Evolutionary conservation across 2,888 invertebrate genomes (phyloP), one percentile per base, ranked within the genome.

Genomic region (Argyresthia albistria): DNA sequence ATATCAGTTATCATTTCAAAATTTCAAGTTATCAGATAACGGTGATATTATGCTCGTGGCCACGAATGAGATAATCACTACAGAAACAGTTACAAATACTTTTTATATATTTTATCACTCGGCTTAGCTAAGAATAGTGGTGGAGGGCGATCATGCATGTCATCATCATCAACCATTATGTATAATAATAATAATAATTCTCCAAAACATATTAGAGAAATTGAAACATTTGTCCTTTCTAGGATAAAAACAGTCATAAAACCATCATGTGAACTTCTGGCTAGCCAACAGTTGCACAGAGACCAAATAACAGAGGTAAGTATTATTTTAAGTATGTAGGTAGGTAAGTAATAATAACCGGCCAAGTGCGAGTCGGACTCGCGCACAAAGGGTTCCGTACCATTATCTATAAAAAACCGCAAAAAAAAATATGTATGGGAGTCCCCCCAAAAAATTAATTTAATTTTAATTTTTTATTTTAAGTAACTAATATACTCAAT

Each of bases 171-270:
- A 43, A 12, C 8, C 43, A 14, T 14, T 45, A 45, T 45, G 35
- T 16, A 25, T 8, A 11, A 6, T 9, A 46, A 46, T 4, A 15
- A 1, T 1, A 25, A 55, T 39, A 50, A 58, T 56, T 37, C 56
- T 11, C 80, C 83, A n/a, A 84, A 80, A 64, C 67, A 75, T 53
- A 52, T 87, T 39, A 73, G 69, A 62, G 65, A 72, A 46, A 78
- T 88, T 48, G 68, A 78, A 64, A 60, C 51, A 15, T 60, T 59
- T 49, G 55, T 82, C 3, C 43, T 57, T 14, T 52, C 60, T 10
- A 76, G 77, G 57, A 56, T 86, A 11, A 70, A 73, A 57, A 35
- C 53, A 7, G 46, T 83, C 3, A 71, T 70, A 58, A 69, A 65
- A 52, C 57, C 67, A 10, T 58, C 64, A 43, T 69, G 69, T 58